Conservation (phyloP, 2,888 invertebrate genomes). For the Ypsolopha sequella region DNA sequence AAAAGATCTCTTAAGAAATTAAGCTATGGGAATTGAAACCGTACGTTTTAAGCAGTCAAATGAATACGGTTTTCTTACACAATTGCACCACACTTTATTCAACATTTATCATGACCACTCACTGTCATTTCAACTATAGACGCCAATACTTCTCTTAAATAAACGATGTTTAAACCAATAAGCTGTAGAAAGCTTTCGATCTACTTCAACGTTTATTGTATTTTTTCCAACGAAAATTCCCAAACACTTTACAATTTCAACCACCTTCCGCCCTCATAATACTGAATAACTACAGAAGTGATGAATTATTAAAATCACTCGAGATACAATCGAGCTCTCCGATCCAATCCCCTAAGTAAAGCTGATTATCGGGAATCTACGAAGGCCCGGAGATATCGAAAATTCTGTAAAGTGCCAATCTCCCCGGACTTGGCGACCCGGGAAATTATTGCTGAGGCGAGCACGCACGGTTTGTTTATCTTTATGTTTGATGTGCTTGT, state of each 20-base stretch:
- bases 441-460: slow-evolving; percentile 44
- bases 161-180: too few relatives aligned
- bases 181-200: too few relatives aligned
- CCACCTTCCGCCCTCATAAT: background rate
- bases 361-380: slow-evolving; percentile 60
- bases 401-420: slow-evolving; percentile 61
- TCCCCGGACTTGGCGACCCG: slow-evolving; percentile 36
- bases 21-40: too few relatives aligned
- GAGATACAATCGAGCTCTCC: slow-evolving; percentile 58
- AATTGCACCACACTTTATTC: too few relatives aligned
- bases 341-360: slow-evolving; percentile 68
- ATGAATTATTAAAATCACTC: slow-evolving; percentile 68
- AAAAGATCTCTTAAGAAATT: too few relatives aligned
- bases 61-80: too few relatives aligned
- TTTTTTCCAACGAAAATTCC: background rate
- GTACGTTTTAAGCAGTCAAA: too few relatives aligned
- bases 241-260: background rate
- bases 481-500: too few relatives aligned
- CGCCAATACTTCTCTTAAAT: too few relatives aligned
- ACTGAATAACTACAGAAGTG: slow-evolving; percentile 20
- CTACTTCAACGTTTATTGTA: background rate
- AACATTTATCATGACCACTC: too few relatives aligned
- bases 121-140: too few relatives aligned
- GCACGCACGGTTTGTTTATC: slow-evolving; percentile 31
- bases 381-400: slow-evolving; percentile 40